Conservation (phyloP, 2,113 vertebrate species). For the Elephas maximus region DNA sequence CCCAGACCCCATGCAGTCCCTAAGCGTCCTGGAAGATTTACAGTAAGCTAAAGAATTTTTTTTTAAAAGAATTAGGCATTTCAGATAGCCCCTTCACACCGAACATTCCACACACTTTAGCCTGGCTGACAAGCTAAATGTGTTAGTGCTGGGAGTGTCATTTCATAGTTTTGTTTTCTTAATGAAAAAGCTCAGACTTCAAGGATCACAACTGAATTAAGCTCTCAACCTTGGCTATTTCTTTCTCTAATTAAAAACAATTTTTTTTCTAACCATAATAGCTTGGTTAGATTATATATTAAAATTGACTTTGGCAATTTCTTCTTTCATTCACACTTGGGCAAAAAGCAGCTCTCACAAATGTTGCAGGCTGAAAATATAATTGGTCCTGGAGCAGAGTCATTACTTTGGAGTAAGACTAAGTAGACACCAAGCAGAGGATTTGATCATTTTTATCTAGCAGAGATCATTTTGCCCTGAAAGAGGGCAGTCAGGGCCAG, state of each 20-base stretch:
- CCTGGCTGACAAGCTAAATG: background rate
- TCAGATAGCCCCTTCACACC: background rate
- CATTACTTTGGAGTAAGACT: background rate
- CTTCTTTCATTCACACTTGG: conserved; percentile 46
- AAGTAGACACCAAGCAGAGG: background rate
- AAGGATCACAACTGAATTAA: conserved; percentile 32
- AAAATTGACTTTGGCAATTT: conserved; percentile 42
- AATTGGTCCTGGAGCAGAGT: background rate
- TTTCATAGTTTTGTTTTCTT: conserved; percentile 55
- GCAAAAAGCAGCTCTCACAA: background rate
- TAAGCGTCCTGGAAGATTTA: background rate
- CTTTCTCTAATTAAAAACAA: conserved; percentile 63
- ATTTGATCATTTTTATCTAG: background rate
- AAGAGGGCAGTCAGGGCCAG: background rate
- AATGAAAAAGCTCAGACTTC: conserved; percentile 72
- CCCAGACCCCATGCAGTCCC: background rate
- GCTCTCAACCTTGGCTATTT: conserved; percentile 59
- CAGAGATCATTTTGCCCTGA: background rate
- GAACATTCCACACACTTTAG: background rate
- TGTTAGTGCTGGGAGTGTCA: background rate
- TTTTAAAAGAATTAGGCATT: background rate
- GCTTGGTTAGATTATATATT: conserved; percentile 1
- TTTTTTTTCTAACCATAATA: background rate
- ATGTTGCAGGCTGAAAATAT: background rate
- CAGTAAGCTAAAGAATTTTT: background rate